Conservation (phyloP, 2,797 vertebrate species). For the Chaenodraco wilsoni region DNA sequence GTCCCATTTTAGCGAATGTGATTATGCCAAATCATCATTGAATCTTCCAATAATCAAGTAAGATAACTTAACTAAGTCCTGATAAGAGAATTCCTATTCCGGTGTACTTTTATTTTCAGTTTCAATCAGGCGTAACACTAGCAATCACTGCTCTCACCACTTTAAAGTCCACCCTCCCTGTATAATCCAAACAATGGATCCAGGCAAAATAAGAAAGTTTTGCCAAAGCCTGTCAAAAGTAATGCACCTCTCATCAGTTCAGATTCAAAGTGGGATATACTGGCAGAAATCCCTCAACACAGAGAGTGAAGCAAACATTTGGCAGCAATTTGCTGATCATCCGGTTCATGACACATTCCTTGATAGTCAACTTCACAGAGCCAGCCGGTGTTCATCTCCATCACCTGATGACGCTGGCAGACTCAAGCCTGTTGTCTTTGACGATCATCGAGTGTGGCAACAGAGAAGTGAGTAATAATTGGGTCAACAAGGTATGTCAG, state of each 20-base stretch:
- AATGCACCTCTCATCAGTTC: conserved; percentile 55
- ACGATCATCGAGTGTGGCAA: conserved; percentile 73
- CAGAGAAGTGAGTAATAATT: conserved; percentile 80
- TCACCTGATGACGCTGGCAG: conserved; percentile 74
- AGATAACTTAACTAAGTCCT: neutral
- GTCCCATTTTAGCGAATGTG: neutral
- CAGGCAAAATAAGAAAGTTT: conserved; percentile 40
- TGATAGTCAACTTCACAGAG: conserved; percentile 79
- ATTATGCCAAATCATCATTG: neutral
- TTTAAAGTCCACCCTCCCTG: conserved; percentile 1
- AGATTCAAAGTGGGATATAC: conserved; percentile 62
- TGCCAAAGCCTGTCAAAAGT: conserved; percentile 61
- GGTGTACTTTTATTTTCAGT: conserved; percentile 9
- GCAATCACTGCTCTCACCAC: neutral
- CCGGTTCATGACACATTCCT: conserved; percentile 76
- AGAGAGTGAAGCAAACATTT: conserved; percentile 72
- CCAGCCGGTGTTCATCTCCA: conserved; percentile 72
- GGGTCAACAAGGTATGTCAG: conserved; percentile 81
- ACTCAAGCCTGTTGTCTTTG: conserved; percentile 71
- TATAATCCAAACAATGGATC: conserved; percentile 36
- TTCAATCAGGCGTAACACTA: conserved; percentile 8
- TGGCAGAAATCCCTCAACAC: conserved; percentile 68
- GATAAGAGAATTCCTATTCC: neutral
- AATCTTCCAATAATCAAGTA: neutral
- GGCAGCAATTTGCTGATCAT: conserved; percentile 75